Percentiles rank a stretch among this genome's conserved stretches.
Evolutionary conservation across 2,888 invertebrate genomes (phyloP).

Genomic region (Meteorus colon): DNA sequence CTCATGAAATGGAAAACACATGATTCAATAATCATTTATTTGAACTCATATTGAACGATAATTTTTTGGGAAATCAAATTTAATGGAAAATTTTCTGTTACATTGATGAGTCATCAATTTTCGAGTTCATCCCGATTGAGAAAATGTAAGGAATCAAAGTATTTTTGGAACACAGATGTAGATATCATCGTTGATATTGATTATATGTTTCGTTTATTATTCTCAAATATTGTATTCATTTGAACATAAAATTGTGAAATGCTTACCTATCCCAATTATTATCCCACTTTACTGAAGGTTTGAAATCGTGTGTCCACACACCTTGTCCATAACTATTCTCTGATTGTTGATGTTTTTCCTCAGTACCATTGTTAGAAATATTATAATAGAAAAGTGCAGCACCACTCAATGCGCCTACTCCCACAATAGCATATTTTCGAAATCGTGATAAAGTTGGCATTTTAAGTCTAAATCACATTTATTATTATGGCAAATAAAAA

Average conservation of each 20-base stretch:
- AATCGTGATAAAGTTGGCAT: conserved; percentile 78
- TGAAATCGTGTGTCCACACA: conserved; percentile 82
- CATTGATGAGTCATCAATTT: no score
- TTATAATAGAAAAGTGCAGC: conserved; percentile 79
- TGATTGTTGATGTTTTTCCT: conserved; percentile 73
- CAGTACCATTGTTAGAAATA: conserved; percentile 71
- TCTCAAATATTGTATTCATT: neutral
- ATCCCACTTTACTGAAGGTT: conserved; percentile 85
- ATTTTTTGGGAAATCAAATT: no score
- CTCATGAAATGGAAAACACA: no score
- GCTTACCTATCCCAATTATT: conserved; percentile 91
- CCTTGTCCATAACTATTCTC: conserved; percentile 75
- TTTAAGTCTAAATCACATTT: conserved; percentile 40
- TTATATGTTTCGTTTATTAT: neutral
- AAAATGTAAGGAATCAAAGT: no score
- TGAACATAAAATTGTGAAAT: neutral
- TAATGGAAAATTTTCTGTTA: no score
- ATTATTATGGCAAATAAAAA: no score
- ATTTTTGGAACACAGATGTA: no score
- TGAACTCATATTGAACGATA: no score
- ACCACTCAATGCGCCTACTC: conserved; percentile 81
- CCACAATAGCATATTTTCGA: conserved; percentile 76
- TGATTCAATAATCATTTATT: no score
- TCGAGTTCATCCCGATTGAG: no score
- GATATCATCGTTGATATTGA: neutral